A percentile compares a stretch with the other conserved stretches of the same genome.
These are phyloP conservation scores for Idaea dimidiata DNA, from an alignment of 2,888 invertebrate species.

Conservation along the genomic window DNA sequence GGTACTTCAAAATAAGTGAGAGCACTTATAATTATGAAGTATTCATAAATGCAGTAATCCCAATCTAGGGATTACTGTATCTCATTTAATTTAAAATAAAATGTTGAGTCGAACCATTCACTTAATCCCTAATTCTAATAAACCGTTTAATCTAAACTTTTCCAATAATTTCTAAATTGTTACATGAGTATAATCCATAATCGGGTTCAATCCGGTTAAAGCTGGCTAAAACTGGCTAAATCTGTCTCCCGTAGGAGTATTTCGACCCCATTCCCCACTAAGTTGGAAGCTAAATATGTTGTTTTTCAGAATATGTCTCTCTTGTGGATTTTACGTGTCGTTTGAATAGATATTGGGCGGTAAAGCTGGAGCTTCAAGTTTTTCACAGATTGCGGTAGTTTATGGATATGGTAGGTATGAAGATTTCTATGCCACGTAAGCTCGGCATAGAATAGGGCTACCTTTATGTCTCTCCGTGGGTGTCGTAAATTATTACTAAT, in stretches of 20 bases:
- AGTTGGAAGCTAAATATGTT: slow-evolving; percentile 40
- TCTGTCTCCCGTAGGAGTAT: not conserved
- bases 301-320: slow-evolving; percentile 40
- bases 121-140: not conserved
- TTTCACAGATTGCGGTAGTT: slow-evolving; percentile 11
- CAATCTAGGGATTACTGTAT: not conserved
- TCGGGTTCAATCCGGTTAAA: not conserved
- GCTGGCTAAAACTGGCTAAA: not conserved
- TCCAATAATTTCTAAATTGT: not conserved
- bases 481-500: no score
- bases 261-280: slow-evolving; percentile 1
- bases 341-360: slow-evolving; percentile 40
- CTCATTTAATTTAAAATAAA: not conserved
- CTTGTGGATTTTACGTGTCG: slow-evolving; percentile 37
- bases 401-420: not conserved
- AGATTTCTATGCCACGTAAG: no score
- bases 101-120: not conserved
- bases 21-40: not conserved
- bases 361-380: slow-evolving; percentile 27
- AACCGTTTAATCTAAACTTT: not conserved
- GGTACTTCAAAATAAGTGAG: not conserved
- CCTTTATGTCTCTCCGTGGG: no score
- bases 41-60: not conserved
- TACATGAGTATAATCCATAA: not conserved
- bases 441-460: no score